Evolutionary conservation across 2,113 vertebrate genomes (phyloP).

Genomic region (Kobus ellipsiprymnus): DNA sequence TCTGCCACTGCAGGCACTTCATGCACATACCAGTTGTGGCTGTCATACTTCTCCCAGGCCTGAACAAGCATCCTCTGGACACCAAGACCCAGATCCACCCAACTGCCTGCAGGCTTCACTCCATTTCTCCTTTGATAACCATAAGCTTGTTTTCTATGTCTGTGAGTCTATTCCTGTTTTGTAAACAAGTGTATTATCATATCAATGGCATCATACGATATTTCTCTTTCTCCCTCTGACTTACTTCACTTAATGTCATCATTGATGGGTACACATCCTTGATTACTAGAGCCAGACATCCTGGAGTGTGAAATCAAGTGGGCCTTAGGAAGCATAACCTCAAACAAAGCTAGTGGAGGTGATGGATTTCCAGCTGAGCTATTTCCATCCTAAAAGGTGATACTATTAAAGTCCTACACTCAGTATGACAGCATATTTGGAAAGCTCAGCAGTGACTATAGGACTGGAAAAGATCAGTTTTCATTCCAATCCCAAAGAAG

Average conservation of each 20-base stretch:
- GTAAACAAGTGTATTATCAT: background rate
- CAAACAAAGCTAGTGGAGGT: background rate
- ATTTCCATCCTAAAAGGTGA: background rate
- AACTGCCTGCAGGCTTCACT: background rate
- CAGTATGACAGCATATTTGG: background rate
- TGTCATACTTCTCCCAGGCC: background rate
- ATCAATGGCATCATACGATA: background rate
- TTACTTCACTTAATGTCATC: background rate
- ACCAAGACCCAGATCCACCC: background rate
- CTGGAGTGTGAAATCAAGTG: background rate
- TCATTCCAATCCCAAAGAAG: background rate
- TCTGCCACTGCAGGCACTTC: background rate
- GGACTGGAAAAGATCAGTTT: background rate
- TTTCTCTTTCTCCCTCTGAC: background rate
- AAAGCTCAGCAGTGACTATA: background rate
- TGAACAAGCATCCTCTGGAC: background rate
- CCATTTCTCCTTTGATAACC: background rate
- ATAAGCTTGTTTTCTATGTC: background rate
- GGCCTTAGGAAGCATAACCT: background rate
- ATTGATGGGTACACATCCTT: background rate
- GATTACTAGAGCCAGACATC: background rate
- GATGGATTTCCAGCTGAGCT: background rate
- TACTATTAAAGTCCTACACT: background rate
- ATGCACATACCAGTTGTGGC: background rate
- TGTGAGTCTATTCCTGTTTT: background rate